phyloP scores from a whole-genome alignment of 1,140 invertebrate genomes.

The Tribolium castaneum region DNA sequence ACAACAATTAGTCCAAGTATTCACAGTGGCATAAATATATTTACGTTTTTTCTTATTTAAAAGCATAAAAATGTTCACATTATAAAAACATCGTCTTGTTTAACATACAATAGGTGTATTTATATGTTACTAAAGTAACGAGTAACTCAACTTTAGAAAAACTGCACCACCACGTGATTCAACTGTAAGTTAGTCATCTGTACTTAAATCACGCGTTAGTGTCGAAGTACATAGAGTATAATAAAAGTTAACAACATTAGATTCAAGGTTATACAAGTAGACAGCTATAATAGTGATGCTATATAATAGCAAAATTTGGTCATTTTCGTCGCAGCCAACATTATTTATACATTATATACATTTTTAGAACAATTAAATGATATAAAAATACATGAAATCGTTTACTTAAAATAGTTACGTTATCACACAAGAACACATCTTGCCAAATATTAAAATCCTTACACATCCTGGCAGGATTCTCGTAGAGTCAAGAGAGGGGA shows the following conservation, averaged over 20 bases:
- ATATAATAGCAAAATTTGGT: conserved; percentile 43
- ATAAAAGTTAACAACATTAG: conserved; percentile 30
- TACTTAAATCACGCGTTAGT: neutral
- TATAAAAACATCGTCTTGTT: conserved; percentile 21
- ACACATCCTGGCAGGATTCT: conserved; percentile 22
- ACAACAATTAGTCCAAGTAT: conserved; percentile 25
- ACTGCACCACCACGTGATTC: neutral
- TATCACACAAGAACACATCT: conserved; percentile 35
- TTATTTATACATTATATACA: conserved; percentile 20
- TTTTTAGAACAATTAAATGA: conserved; percentile 30
- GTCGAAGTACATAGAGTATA: conserved; percentile 1
- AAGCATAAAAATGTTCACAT: conserved; percentile 34
- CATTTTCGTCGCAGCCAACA: conserved; percentile 25
- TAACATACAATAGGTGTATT: neutral
- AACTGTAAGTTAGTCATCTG: neutral
- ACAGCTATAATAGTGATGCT: conserved; percentile 38
- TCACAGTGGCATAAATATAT: conserved; percentile 16
- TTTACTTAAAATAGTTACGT: conserved; percentile 31
- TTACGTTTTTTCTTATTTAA: conserved; percentile 23
- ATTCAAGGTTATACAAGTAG: conserved; percentile 6
- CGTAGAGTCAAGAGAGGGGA: neutral
- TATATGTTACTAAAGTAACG: neutral
- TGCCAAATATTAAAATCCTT: conserved; percentile 20
- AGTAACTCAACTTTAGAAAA: neutral
- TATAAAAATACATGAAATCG: conserved; percentile 36